A percentile compares a stretch with the other conserved stretches of the same genome.
Conservation (phyloP, 1,140 invertebrate species). For the Philotrypesis tridentata region DNA sequence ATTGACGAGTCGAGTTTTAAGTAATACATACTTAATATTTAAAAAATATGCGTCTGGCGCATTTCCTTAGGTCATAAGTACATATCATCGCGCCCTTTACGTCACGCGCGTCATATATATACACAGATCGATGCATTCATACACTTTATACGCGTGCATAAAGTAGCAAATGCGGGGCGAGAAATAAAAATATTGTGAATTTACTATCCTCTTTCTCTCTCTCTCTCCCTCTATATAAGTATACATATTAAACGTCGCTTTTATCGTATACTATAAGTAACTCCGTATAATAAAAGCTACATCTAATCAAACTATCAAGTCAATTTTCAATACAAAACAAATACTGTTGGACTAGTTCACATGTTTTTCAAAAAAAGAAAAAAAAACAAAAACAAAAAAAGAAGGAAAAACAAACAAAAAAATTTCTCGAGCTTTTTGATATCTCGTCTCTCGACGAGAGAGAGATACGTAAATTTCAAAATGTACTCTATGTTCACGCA, state of each 20-base stretch:
- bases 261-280: slow-evolving; percentile 35
- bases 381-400: too few species aligned
- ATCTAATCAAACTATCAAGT: slow-evolving; percentile 42
- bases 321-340: slow-evolving; percentile 28
- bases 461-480: not conserved
- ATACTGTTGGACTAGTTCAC: not conserved
- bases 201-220: not conserved
- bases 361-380: not conserved
- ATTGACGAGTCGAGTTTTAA: not conserved
- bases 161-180: not conserved
- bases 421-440: not conserved
- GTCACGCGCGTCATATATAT: slow-evolving; percentile 51
- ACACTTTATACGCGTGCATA: slow-evolving; percentile 39
- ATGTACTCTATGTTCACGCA: not conserved
- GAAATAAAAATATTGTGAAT: slow-evolving; percentile 1
- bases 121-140: slow-evolving; percentile 40
- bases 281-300: slow-evolving; percentile 11
- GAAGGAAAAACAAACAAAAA: too few species aligned
- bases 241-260: slow-evolving; percentile 27
- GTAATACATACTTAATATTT: too few species aligned
- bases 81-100: slow-evolving; percentile 68
- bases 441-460: not conserved
- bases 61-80: slow-evolving; percentile 55
- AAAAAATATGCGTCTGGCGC: not conserved
- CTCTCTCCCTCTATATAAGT: not conserved